Base-by-base conservation (phyloP, 1,140 invertebrate genomes). In the Drosophila melanogaster region DNA sequence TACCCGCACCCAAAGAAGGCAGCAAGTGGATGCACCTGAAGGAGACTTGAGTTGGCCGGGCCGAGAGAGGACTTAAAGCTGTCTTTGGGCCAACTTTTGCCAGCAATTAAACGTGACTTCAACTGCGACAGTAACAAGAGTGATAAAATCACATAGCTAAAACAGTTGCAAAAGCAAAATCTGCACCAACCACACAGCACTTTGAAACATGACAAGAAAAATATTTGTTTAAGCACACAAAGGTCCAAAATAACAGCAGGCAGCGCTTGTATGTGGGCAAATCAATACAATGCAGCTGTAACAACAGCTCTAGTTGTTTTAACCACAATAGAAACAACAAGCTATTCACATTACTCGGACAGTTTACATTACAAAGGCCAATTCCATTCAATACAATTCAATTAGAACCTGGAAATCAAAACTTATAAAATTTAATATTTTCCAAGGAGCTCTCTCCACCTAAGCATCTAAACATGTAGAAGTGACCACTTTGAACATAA, bases 1-100 rank as follows among this genome's bases (percentile, higher is more conserved):
- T 30, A 5, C 19, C 15, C 44, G 40, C 33, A 19, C 33, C 54
- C 15, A 57, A 43, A 26, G 61, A 7, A 15, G 41, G 33, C 61
- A 19, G 30, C 33, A 57, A 46, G 58, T 53, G 60, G 64, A 44
- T 67, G 60, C 64, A 67, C 46, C 60, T 67, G 60, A 53, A 65
- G 59, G 7, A 19, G 37, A 24, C 67, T 71, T 35, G 35, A 30
- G 22, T 37, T 57, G 30, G 26, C 53, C 41, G 15, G 19, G 26
- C n/a, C 35, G 33, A 71, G 51, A 71, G 65, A 15, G 22, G 51
- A n/a, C 66, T 49, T 70, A 35, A 35, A 41, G 50, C 64, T 26
- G 8, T 33, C 33, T 47, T 26, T 22, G 41, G 17, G 22, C 43
- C 30, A 17, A 15, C 22, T 65, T 49, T 70, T 41, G 22, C 35